Evolutionary conservation across 2,113 vertebrate species (phyloP).

Genomic region (Ammodramus savannarum): DNA sequence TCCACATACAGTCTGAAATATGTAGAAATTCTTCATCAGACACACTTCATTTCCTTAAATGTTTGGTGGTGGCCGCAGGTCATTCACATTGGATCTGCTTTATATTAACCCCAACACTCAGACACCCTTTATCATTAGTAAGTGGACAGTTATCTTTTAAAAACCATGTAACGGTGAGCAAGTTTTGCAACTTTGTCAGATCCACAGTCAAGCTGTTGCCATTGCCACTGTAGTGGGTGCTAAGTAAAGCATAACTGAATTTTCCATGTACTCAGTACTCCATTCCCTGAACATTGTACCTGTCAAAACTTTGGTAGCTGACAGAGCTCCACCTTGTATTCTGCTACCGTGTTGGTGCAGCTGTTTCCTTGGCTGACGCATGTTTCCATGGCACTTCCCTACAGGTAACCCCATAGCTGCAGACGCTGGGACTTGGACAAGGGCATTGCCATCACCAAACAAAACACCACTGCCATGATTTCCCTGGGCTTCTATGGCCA

Average conservation of each 20-base stretch:
- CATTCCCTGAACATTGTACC: neutral
- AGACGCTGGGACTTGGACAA: neutral
- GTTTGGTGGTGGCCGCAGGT: neutral
- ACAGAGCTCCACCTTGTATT: neutral
- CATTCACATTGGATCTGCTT: neutral
- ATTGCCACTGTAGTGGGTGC: neutral
- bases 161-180: neutral
- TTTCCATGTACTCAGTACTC: neutral
- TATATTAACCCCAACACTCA: accelerated
- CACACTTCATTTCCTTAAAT: neutral
- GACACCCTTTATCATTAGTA: neutral
- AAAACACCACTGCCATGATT: neutral
- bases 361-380: neutral
- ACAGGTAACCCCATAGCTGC: neutral
- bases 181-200: neutral
- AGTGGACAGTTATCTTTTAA: neutral
- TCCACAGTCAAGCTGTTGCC: neutral
- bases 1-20: neutral
- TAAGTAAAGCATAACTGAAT: neutral
- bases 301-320: neutral
- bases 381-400: neutral
- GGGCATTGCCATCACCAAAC: neutral
- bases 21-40: neutral
- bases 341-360: neutral
- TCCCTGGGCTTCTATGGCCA: neutral